Conservation (phyloP, 1,140 invertebrate genomes). For the Psilanteris sp. region DNA sequence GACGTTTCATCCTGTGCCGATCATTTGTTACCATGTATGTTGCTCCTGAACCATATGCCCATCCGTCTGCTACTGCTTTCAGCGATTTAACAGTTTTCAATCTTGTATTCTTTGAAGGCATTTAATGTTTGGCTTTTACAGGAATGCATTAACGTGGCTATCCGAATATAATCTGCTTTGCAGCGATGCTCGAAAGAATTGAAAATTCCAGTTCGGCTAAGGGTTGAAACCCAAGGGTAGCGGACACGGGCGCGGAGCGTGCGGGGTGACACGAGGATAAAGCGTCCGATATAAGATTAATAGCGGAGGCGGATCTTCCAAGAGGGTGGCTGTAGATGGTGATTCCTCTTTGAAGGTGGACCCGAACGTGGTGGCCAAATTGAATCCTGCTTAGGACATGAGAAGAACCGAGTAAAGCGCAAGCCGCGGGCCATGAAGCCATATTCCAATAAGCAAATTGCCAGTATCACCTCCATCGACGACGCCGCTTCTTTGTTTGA, state of each 20-base stretch:
- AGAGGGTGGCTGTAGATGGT: conserved; percentile 74
- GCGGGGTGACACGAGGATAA: conserved; percentile 71
- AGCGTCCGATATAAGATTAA: conserved; percentile 81
- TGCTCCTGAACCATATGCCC: no score
- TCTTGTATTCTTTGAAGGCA: no score
- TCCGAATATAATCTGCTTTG: conserved; percentile 66
- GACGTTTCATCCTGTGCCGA: no score
- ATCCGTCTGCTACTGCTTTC: no score
- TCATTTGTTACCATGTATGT: no score
- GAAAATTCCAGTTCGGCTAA: conserved; percentile 77
- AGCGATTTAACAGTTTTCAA: no score
- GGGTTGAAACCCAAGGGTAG: conserved; percentile 63
- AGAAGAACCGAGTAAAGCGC: conserved; percentile 65
- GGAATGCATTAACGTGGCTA: conserved; percentile 64
- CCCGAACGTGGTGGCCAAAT: conserved; percentile 77
- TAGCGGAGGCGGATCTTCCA: conserved; percentile 72
- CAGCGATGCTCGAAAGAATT: conserved; percentile 74
- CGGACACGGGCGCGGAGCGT: conserved; percentile 11
- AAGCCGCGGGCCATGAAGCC: conserved; percentile 63
- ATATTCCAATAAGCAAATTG: conserved; percentile 78
- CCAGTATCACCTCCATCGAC: conserved; percentile 65
- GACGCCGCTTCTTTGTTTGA: conserved; percentile 45
- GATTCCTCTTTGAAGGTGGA: conserved; percentile 80
- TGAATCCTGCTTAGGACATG: conserved; percentile 79
- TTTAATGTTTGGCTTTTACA: conserved; percentile 47